A percentile compares a stretch with the other conserved stretches of the same genome.
Conservation (phyloP, 2,888 invertebrate species). For the Augochlorella aurata region DNA sequence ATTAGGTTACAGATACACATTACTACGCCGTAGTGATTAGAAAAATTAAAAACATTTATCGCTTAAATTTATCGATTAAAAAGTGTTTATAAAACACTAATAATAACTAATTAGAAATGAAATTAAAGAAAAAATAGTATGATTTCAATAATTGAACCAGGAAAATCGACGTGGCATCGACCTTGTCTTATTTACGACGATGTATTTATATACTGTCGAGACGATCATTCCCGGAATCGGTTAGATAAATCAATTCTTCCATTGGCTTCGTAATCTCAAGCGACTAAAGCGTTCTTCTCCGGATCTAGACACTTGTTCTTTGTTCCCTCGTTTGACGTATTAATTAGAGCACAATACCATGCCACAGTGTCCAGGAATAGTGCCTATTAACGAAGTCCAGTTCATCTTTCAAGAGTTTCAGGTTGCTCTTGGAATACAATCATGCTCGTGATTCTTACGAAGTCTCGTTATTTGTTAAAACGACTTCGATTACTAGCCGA, state of each 20-base stretch:
- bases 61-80: too few relatives aligned
- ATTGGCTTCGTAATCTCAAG: background rate
- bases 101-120: too few relatives aligned
- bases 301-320: slow-evolving; percentile 9
- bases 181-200: background rate
- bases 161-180: background rate
- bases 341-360: background rate
- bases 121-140: too few relatives aligned
- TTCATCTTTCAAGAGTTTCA: background rate
- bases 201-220: background rate
- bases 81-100: too few relatives aligned
- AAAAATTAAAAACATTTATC: too few relatives aligned
- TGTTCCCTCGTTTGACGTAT: slow-evolving; percentile 4
- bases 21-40: too few relatives aligned
- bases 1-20: too few relatives aligned
- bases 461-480: background rate
- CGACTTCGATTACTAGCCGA: background rate
- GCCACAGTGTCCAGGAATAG: background rate
- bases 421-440: slow-evolving; percentile 14
- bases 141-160: background rate
- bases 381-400: background rate
- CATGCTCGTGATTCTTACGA: background rate
- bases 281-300: background rate
- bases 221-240: background rate
- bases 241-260: background rate